phyloP scores from a whole-genome alignment of 2,888 invertebrate genomes.

The Ormyrus thymus region DNA sequence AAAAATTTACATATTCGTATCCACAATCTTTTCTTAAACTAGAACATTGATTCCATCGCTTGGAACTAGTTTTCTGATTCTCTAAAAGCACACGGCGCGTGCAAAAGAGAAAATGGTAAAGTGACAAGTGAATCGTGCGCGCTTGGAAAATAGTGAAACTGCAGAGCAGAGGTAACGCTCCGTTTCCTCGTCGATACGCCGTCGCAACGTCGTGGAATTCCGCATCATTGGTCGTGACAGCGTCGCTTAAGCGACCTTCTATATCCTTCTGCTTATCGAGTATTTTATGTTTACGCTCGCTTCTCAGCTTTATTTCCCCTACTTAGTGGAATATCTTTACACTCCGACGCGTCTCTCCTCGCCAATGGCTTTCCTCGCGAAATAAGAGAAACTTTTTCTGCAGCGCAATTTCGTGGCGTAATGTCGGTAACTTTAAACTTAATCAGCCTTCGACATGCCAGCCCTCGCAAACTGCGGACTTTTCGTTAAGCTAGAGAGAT shows the following conservation, averaged over 20 bases:
- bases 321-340: conserved; percentile 18
- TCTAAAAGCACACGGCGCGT: too few species aligned
- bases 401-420: neutral
- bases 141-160: conserved; percentile 14
- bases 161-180: conserved; percentile 56
- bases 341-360: neutral
- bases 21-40: too few species aligned
- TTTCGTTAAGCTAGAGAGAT: neutral
- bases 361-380: neutral
- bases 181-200: conserved; percentile 60
- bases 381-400: neutral
- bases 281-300: conserved; percentile 58
- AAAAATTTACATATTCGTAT: too few species aligned
- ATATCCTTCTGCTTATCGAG: conserved; percentile 60
- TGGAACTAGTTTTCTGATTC: neutral
- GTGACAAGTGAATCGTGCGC: conserved; percentile 15
- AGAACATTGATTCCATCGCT: too few species aligned
- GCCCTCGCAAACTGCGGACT: neutral
- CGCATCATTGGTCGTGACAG: conserved; percentile 66
- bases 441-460: neutral
- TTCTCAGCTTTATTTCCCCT: neutral
- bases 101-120: neutral
- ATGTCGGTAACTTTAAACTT: conserved; percentile 2
- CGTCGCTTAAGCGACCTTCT: conserved; percentile 68
- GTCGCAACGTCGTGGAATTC: conserved; percentile 62